phyloP scores from a whole-genome alignment of 2,797 vertebrate genomes.

The Schizopygopsis malacanthus region DNA sequence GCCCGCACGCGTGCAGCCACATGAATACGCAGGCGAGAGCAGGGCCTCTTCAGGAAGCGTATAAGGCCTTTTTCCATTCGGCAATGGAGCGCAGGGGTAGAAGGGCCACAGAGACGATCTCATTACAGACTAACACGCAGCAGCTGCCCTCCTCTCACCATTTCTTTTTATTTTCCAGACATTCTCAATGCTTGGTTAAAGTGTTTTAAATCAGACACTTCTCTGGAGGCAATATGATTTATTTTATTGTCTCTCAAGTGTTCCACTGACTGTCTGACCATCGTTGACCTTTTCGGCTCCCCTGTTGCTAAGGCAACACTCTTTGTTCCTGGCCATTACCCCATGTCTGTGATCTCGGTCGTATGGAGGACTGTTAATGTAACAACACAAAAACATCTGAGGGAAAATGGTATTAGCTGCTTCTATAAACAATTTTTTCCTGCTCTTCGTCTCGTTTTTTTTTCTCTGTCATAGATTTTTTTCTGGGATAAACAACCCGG shows the following conservation, averaged over 20 bases:
- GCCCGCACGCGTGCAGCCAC: slow-evolving; percentile 24
- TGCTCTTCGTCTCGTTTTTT: neutral
- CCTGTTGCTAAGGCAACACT: slow-evolving; percentile 41
- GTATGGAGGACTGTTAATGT: slow-evolving; percentile 43
- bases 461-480: slow-evolving; percentile 12
- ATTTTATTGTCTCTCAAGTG: slow-evolving; percentile 58
- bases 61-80: slow-evolving; percentile 62
- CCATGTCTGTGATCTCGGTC: slow-evolving; percentile 36
- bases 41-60: slow-evolving; percentile 57
- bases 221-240: slow-evolving; percentile 59
- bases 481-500: slow-evolving; percentile 50
- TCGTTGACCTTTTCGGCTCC: slow-evolving; percentile 49
- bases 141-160: slow-evolving; percentile 61
- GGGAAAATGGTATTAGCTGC: slow-evolving; percentile 38
- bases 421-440: slow-evolving; percentile 36
- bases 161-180: slow-evolving; percentile 62
- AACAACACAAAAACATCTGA: slow-evolving; percentile 44
- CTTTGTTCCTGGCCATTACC: slow-evolving; percentile 37
- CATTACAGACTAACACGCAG: slow-evolving; percentile 67
- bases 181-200: slow-evolving; percentile 56
- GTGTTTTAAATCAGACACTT: slow-evolving; percentile 64
- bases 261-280: slow-evolving; percentile 61
- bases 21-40: slow-evolving; percentile 52
- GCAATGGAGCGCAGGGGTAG: slow-evolving; percentile 56
- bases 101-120: slow-evolving; percentile 61